phyloP scores from a whole-genome alignment of 2,797 vertebrate species.

The Manis crassicaudata region DNA sequence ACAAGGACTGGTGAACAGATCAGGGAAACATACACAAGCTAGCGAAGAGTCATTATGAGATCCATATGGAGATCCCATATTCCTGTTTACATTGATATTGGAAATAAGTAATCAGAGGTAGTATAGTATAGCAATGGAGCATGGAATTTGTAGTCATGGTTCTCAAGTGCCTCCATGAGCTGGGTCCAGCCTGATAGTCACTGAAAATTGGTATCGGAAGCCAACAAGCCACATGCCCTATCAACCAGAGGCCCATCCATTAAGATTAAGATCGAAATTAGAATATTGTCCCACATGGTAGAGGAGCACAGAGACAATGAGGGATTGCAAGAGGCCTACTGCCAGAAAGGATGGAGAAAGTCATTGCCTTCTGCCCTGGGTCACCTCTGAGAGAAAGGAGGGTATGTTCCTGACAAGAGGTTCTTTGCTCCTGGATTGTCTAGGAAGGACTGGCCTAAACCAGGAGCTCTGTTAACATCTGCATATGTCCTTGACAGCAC shows the following conservation, averaged over 20 bases:
- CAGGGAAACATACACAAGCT: neutral
- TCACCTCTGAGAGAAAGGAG: neutral
- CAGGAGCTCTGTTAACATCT: neutral
- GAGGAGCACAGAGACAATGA: neutral
- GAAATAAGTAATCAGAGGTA: neutral
- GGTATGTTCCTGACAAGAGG: neutral
- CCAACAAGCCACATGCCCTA: neutral
- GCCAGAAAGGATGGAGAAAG: neutral
- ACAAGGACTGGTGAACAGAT: neutral
- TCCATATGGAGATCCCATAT: neutral
- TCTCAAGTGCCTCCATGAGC: neutral
- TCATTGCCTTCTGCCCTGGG: no score
- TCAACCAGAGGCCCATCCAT: neutral
- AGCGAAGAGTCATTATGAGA: neutral
- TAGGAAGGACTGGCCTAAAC: neutral
- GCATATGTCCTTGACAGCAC: neutral
- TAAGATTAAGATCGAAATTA: neutral
- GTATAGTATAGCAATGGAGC: neutral
- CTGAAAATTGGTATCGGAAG: slow-evolving; percentile 1
- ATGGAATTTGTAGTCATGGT: neutral
- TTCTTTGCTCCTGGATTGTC: neutral
- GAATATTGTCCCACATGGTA: neutral
- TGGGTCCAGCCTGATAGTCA: neutral
- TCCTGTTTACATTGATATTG: neutral
- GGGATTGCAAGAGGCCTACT: neutral